Conservation (phyloP, 2,113 vertebrate genomes). For the Bubo blakistoni region DNA sequence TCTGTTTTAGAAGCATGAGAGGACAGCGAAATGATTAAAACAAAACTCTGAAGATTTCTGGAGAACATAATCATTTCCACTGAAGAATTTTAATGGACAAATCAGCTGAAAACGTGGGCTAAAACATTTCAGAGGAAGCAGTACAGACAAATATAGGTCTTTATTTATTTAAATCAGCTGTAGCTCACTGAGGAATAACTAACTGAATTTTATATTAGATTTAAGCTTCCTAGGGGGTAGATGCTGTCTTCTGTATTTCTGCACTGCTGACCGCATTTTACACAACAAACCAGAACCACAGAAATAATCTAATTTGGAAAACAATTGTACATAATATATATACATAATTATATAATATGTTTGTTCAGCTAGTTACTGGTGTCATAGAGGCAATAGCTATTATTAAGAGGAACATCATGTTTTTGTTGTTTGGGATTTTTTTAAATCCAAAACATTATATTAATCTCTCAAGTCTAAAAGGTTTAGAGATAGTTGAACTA, state of each 20-base stretch:
- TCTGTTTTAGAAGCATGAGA: neutral
- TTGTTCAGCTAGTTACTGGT: neutral
- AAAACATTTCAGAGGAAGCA: neutral
- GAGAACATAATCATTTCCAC: neutral
- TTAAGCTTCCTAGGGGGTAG: neutral
- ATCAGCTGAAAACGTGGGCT: accelerated
- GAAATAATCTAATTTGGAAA: neutral
- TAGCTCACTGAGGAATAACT: neutral
- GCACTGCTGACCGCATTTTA: neutral
- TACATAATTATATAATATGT: accelerated
- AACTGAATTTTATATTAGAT: neutral
- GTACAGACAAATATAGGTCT: neutral
- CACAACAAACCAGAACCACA: neutral
- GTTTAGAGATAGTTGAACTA: neutral
- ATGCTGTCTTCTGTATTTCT: neutral
- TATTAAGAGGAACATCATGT: neutral
- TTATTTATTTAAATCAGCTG: neutral
- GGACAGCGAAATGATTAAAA: neutral
- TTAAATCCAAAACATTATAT: neutral
- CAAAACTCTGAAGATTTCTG: neutral
- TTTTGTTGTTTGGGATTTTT: neutral
- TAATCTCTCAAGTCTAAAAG: neutral
- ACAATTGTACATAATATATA: neutral
- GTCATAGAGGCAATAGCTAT: neutral
- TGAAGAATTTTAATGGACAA: neutral